Evolutionary conservation across 2,113 vertebrate genomes (phyloP).

Genomic region (Tursiops truncatus): DNA sequence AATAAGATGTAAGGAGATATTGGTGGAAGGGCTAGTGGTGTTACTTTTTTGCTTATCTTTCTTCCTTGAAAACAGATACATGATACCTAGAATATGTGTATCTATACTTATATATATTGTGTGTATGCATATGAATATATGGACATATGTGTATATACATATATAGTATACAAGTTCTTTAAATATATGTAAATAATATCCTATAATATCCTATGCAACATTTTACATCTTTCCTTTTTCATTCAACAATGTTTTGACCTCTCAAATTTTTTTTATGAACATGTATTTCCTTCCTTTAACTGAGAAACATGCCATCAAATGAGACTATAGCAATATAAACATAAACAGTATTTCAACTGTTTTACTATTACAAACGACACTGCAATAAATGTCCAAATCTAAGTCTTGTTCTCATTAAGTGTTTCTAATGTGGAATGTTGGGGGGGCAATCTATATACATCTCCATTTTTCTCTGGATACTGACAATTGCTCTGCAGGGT

Average conservation of each 20-base stretch:
- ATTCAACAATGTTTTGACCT: background rate
- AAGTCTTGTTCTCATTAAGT: background rate
- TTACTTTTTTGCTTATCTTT: background rate
- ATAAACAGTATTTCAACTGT: background rate
- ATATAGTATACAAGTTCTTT: background rate
- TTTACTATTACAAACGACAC: background rate
- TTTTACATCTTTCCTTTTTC: background rate
- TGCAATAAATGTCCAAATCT: background rate
- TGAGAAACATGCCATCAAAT: background rate
- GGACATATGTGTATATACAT: background rate
- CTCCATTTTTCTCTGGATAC: background rate
- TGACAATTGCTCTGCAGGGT: background rate
- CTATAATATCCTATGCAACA: background rate
- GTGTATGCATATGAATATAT: background rate
- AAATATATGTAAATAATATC: background rate
- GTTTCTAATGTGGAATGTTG: background rate
- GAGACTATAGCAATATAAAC: background rate
- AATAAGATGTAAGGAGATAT: background rate
- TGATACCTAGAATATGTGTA: background rate
- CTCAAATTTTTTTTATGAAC: background rate
- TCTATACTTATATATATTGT: background rate
- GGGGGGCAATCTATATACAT: too few species aligned
- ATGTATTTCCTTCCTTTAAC: background rate
- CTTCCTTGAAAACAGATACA: background rate
- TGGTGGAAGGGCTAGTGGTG: fast-evolving